A percentile compares a stretch with the other conserved stretches of the same genome.
Evolutionary conservation across 2,888 invertebrate genomes (phyloP).

Genomic region (Atrina japonica): DNA sequence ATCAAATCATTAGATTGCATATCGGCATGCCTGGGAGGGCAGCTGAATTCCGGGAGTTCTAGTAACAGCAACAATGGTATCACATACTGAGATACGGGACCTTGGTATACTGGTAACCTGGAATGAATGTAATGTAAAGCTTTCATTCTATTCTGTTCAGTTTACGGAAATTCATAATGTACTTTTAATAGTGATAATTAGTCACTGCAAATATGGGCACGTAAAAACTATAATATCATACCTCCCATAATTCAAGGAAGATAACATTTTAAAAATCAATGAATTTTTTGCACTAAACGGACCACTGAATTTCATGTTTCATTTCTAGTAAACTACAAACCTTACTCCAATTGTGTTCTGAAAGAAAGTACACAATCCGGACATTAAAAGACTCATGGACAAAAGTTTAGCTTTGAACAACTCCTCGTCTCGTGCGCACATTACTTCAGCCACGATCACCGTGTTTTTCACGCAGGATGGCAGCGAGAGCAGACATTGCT

Average conservation of each 20-base stretch:
- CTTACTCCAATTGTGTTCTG: constrained; percentile 37
- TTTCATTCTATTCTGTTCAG: no score
- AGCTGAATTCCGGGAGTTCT: constrained; percentile 26
- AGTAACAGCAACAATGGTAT: constrained; percentile 25
- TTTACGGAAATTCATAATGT: no score
- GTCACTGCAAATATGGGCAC: no score
- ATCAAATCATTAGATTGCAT: no score
- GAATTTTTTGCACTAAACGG: no score
- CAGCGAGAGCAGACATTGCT: constrained; percentile 33
- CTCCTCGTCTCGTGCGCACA: constrained; percentile 30
- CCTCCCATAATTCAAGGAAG: no score
- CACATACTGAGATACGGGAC: constrained; percentile 25
- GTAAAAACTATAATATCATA: no score
- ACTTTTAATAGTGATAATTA: neutral
- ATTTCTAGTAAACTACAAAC: no score
- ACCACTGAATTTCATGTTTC: no score
- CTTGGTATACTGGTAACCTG: constrained; percentile 38
- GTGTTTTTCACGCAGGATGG: constrained; percentile 24
- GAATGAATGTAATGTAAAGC: neutral
- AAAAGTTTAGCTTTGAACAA: constrained; percentile 21
- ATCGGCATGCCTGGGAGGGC: constrained; percentile 8
- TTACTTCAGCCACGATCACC: constrained; percentile 21
- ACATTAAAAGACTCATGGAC: constrained; percentile 31
- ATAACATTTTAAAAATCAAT: no score
- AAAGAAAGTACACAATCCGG: constrained; percentile 32